These are phyloP conservation scores for Lasioglossum malachurum DNA, from an alignment of 2,888 invertebrate genomes.

Conservation along the genomic window DNA sequence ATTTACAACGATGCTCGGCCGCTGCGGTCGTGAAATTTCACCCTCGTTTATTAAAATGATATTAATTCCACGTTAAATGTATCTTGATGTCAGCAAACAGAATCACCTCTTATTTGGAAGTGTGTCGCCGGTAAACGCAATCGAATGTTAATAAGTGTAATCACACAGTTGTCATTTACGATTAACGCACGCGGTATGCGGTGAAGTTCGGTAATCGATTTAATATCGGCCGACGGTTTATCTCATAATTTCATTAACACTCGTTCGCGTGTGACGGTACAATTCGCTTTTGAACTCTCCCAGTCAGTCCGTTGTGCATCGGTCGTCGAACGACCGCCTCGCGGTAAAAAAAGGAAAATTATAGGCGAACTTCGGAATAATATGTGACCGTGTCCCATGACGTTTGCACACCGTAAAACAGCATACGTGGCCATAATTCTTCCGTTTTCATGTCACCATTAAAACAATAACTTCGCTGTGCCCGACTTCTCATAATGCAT, in stretches of 20 bases:
- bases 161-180: slow-evolving; percentile 55
- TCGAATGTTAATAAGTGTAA: slow-evolving; percentile 63
- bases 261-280: slow-evolving; percentile 28
- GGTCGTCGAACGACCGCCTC: slow-evolving; percentile 13
- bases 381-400: slow-evolving; percentile 2
- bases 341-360: slow-evolving; percentile 6
- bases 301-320: neutral
- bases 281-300: slow-evolving; percentile 20
- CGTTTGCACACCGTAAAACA: slow-evolving; percentile 1
- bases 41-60: slow-evolving; percentile 47
- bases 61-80: slow-evolving; percentile 47
- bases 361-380: neutral
- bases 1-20: slow-evolving; percentile 9
- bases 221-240: slow-evolving; percentile 58
- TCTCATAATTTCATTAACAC: slow-evolving; percentile 56
- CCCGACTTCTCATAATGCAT: slow-evolving; percentile 76
- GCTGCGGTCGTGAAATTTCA: slow-evolving; percentile 30
- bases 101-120: slow-evolving; percentile 49
- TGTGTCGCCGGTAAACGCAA: slow-evolving; percentile 42
- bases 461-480: slow-evolving; percentile 77
- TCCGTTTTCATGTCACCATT: slow-evolving; percentile 79
- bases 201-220: slow-evolving; percentile 57
- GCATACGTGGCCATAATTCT: slow-evolving; percentile 56
- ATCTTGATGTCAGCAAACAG: slow-evolving; percentile 52
- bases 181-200: slow-evolving; percentile 44